Conservation (phyloP, 2,113 vertebrate genomes). For the Struthidea cinerea region DNA sequence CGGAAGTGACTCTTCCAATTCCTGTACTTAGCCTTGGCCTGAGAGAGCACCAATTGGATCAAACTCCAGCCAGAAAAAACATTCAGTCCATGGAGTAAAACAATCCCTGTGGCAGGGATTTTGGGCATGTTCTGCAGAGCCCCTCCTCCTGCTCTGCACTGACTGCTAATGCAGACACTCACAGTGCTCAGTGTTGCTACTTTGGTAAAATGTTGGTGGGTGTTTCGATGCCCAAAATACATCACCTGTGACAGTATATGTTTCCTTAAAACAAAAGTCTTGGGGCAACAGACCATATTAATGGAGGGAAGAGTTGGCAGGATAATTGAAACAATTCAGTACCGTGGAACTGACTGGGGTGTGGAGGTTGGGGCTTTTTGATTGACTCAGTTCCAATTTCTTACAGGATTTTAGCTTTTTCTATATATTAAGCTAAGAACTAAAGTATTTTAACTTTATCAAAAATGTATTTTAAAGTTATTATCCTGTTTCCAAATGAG, state of each 20-base stretch:
- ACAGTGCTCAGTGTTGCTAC: too few species aligned
- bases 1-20: not conserved
- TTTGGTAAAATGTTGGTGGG: accelerated
- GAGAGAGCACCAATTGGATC: not conserved
- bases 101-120: not conserved
- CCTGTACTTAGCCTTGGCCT: not conserved
- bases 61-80: not conserved
- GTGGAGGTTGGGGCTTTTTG: not conserved
- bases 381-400: not conserved
- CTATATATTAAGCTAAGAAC: not conserved
- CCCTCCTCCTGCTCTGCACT: not conserved
- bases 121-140: not conserved
- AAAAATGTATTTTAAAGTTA: not conserved
- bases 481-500: not conserved
- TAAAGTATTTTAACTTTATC: not conserved
- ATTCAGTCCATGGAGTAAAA: not conserved
- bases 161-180: not conserved
- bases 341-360: not conserved
- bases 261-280: not conserved
- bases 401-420: not conserved
- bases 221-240: not conserved
- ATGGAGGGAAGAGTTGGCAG: not conserved
- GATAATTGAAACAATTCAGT: not conserved
- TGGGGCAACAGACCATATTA: not conserved
- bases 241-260: not conserved